Base-by-base conservation (phyloP, 1,140 invertebrate genomes). In the Brachionus sp. region DNA sequence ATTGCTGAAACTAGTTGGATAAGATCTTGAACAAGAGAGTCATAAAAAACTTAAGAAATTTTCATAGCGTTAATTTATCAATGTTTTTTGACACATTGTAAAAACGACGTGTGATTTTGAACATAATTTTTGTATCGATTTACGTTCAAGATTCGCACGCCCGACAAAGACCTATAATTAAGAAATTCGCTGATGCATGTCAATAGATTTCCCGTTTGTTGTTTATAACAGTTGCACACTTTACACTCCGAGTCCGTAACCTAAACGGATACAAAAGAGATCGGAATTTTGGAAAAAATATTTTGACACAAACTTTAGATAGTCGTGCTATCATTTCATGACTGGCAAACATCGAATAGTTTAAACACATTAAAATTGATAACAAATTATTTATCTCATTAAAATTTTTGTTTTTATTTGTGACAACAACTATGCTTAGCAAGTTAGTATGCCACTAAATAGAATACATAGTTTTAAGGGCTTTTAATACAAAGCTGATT, bases 311-410 rank as follows among this genome's bases (percentile, higher is more conserved):
- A 29, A 29, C 29, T 29, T 2, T 23, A 57, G 50, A 57, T 57
- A 23, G 50, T 57, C 50, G 16, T 57, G 50, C 50, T 57, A 57
- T 23, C 50, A 57, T 57, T 57, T 57, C 50, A 57, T 57, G 50
- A 57, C 50, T 57, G 5, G 19, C 50, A 57, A 57, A 57, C 50
- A 16, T 23, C 5, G 50, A 57, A 57, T 57, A 57, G 50, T 57
- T 57, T 57, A 23, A 25, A 57, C 50, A 57, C 50, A 57, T 57
- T 9, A 9, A 50, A 57, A 57, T 57, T 57, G 50, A 57, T 70
- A 39, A 70, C 66, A 70, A 70, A 70, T 70, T 70, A 39, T 70
- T 70, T 70, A 39, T 70, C 29, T 70, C 66, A 70, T 70, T 70
- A 70, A 70, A 70, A 70, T 70, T 19, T 57, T 57, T 57, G 29